Percentiles rank a stretch among this genome's conserved stretches.
phyloP scores from a whole-genome alignment of 2,113 vertebrate species.

The Murina feae region DNA sequence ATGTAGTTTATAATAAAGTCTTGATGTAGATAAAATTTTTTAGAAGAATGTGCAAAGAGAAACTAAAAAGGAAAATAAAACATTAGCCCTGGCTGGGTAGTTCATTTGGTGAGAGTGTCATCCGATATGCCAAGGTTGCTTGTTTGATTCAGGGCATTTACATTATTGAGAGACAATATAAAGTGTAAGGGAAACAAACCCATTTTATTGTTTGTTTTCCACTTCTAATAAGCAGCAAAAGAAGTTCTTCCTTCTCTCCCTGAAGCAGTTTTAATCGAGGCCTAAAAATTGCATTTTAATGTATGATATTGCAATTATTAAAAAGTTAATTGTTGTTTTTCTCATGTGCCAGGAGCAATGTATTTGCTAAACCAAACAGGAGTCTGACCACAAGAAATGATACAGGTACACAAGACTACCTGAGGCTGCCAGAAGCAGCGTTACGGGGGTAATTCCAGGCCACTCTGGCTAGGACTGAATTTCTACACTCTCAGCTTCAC shows the following conservation, averaged over 20 bases:
- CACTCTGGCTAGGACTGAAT: neutral
- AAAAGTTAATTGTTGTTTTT: slow-evolving; percentile 58
- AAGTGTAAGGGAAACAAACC: neutral
- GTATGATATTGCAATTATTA: neutral
- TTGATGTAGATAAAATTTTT: neutral
- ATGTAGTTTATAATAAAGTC: neutral
- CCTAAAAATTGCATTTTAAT: slow-evolving; percentile 53
- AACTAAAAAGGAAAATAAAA: neutral
- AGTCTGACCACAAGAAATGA: neutral
- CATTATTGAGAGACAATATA: neutral
- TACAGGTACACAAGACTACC: neutral
- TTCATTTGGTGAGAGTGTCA: too few relatives aligned
- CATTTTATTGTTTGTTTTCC: neutral
- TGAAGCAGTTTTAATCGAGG: neutral
- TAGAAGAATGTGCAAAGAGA: neutral
- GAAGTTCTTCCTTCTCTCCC: neutral
- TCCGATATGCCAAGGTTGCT: too few relatives aligned
- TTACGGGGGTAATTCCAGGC: neutral
- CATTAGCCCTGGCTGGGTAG: too few relatives aligned
- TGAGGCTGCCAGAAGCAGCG: neutral
- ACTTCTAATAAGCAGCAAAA: slow-evolving; percentile 36
- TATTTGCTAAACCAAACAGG: neutral
- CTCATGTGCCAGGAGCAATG: neutral
- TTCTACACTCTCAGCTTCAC: neutral
- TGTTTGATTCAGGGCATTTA: too few relatives aligned